A percentile compares a stretch with the other conserved stretches of the same genome.
These are phyloP conservation scores for Xestoiulus laeticollis DNA, from an alignment of 2,888 invertebrate genomes.

Conservation along the genomic window DNA sequence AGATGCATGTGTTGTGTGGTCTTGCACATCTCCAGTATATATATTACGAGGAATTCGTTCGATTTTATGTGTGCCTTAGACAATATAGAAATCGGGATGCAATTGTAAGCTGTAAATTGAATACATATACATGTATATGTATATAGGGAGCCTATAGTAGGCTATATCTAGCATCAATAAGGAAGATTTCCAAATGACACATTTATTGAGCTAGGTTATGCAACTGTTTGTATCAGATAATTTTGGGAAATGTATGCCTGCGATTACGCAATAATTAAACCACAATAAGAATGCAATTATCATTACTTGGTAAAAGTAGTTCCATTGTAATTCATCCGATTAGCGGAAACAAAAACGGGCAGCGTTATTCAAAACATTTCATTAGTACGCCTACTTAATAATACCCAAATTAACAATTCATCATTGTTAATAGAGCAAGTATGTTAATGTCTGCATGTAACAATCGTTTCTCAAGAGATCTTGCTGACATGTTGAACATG, in stretches of 20 bases:
- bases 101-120: too few species aligned
- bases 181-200: conserved; percentile 4
- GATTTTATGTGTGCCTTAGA: too few species aligned
- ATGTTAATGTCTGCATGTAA: neutral
- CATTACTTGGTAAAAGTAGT: neutral
- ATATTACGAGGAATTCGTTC: too few species aligned
- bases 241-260: neutral
- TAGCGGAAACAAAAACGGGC: neutral
- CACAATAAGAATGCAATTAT: neutral
- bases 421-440: neutral
- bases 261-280: neutral
- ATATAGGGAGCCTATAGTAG: too few species aligned
- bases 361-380: neutral
- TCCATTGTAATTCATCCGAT: neutral
- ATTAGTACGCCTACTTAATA: conserved; percentile 11
- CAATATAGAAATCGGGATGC: too few species aligned
- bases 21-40: too few species aligned
- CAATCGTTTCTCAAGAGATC: neutral
- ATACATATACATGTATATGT: too few species aligned
- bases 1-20: too few species aligned
- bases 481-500: neutral
- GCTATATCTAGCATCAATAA: too few species aligned
- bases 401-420: neutral
- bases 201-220: neutral
- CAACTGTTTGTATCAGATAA: neutral